Conservation (phyloP, 2,797 vertebrate genomes). For the Phataginus tetradactyla region DNA sequence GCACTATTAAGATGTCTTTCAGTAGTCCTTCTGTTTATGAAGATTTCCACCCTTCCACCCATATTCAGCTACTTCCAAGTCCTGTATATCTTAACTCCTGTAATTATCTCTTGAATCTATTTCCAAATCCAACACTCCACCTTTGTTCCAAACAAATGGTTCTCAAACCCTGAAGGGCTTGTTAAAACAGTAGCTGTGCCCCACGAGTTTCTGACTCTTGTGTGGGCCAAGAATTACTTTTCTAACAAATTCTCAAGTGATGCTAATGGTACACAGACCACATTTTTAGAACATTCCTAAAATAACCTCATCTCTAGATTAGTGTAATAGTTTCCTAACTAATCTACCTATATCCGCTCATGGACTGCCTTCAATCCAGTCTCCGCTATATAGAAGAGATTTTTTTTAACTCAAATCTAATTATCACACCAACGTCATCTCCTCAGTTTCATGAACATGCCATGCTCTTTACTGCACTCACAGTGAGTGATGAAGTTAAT, state of each 20-base stretch:
- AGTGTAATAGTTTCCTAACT: background rate
- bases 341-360: background rate
- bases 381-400: background rate
- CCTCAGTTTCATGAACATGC: background rate
- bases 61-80: slow-evolving; percentile 6
- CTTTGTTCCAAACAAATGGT: background rate
- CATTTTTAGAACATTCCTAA: slow-evolving; percentile 5
- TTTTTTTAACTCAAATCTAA: background rate
- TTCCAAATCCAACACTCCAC: background rate
- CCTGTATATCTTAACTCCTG: background rate
- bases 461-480: background rate
- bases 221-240: background rate
- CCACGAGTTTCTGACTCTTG: background rate
- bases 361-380: background rate
- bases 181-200: background rate
- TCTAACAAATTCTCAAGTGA: slow-evolving; percentile 29
- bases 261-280: background rate
- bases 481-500: background rate
- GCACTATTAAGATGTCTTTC: background rate
- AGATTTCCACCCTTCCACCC: background rate
- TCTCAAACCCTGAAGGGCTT: background rate
- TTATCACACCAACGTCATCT: background rate
- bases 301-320: background rate
- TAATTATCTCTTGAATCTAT: slow-evolving; percentile 6
- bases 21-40: background rate